These are phyloP conservation scores for Percopsis omiscomaycus DNA, from an alignment of 2,797 vertebrate genomes.

Conservation along the genomic window DNA sequence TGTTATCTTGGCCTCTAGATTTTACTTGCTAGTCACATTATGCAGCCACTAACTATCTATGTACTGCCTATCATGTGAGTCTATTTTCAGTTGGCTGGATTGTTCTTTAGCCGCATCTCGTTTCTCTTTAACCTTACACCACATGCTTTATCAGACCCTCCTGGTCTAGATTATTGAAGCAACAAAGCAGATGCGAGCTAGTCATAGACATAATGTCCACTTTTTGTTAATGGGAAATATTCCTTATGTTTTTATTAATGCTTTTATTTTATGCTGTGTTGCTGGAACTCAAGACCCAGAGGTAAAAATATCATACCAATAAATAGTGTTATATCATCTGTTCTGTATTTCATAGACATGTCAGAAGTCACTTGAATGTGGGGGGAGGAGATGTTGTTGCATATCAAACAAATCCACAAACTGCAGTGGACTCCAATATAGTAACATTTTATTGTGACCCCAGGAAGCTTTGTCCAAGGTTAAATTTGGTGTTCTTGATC, in stretches of 20 bases:
- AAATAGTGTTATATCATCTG: slow-evolving; percentile 5
- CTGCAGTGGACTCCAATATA: neutral
- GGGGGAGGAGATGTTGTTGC: neutral
- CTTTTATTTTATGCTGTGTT: neutral
- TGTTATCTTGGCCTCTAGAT: neutral
- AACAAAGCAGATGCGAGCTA: no score
- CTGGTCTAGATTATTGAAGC: no score
- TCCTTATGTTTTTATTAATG: no score
- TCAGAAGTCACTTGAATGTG: slow-evolving; percentile 9
- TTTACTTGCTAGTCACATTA: neutral
- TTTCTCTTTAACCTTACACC: neutral
- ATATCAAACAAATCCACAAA: neutral
- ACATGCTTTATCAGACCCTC: neutral
- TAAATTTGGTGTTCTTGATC: no score
- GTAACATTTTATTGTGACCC: no score
- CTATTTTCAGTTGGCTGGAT: slow-evolving; percentile 2
- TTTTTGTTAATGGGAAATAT: neutral
- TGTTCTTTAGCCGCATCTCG: neutral
- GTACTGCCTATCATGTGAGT: slow-evolving; percentile 29
- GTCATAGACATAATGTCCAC: neutral
- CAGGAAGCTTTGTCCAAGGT: no score
- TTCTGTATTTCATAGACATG: slow-evolving; percentile 9
- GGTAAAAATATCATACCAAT: slow-evolving; percentile 21
- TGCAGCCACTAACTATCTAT: slow-evolving; percentile 8
- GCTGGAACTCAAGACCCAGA: neutral